These are phyloP conservation scores for Collichthys lucidus DNA, from an alignment of 2,113 vertebrate species.

Conservation along the genomic window DNA sequence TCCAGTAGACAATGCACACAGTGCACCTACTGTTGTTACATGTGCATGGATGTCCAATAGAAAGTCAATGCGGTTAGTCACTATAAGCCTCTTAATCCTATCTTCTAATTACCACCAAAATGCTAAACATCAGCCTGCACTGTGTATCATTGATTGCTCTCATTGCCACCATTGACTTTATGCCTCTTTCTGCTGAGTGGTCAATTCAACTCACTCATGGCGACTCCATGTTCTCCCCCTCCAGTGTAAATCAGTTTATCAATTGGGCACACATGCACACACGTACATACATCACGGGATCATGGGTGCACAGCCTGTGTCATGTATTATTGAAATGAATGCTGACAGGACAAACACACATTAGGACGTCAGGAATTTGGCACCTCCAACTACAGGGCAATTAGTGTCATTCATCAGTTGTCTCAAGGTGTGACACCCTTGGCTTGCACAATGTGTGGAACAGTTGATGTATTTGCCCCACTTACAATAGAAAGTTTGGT, in stretches of 20 bases:
- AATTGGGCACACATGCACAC: not conserved
- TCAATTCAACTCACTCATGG: slow-evolving; percentile 30
- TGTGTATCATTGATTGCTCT: slow-evolving; percentile 40
- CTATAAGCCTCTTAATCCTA: slow-evolving; percentile 35
- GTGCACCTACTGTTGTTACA: slow-evolving; percentile 12
- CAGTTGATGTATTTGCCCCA: not conserved
- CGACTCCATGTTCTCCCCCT: slow-evolving; percentile 20
- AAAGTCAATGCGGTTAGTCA: slow-evolving; percentile 28
- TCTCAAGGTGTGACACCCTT: not conserved
- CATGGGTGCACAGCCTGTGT: not conserved
- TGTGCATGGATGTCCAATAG: slow-evolving; percentile 16
- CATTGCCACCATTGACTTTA: slow-evolving; percentile 62
- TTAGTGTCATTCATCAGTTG: not conserved
- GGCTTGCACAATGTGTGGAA: not conserved
- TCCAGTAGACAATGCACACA: slow-evolving; percentile 1
- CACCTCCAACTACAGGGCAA: not conserved
- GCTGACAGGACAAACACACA: not conserved
- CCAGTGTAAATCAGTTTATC: not conserved
- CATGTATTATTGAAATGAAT: not conserved
- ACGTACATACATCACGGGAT: not conserved
- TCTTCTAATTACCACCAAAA: slow-evolving; percentile 52
- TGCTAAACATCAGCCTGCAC: slow-evolving; percentile 37
- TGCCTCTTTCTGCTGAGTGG: slow-evolving; percentile 52
- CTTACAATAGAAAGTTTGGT: not conserved
- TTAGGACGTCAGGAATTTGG: not conserved